Evolutionary conservation across 2,888 invertebrate species (phyloP).

Genomic region (Maniola hyperantus): DNA sequence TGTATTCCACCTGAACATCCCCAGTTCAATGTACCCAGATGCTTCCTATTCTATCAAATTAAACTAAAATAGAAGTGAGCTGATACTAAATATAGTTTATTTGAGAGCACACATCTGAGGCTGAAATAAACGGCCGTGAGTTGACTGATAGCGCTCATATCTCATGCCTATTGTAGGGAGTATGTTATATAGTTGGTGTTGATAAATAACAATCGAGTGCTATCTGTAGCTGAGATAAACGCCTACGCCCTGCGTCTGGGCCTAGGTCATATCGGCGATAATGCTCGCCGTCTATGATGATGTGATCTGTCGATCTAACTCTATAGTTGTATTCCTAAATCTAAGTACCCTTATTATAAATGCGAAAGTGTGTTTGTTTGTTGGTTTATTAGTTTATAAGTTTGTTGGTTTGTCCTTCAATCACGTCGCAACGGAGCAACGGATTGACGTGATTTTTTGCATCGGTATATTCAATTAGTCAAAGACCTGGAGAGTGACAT

Average conservation of each 20-base stretch:
- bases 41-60: background rate
- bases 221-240: background rate
- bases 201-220: background rate
- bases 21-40: slow-evolving; percentile 9
- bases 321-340: too few relatives aligned
- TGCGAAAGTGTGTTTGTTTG: too few relatives aligned
- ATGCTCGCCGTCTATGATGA: background rate
- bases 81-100: background rate
- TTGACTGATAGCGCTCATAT: background rate
- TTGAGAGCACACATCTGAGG: background rate
- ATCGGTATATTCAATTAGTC: too few relatives aligned
- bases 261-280: background rate
- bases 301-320: too few relatives aligned
- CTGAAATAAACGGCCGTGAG: background rate
- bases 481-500: too few relatives aligned
- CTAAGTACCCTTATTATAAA: too few relatives aligned
- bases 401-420: too few relatives aligned
- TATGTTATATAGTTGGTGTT: background rate
- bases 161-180: background rate
- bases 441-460: too few relatives aligned
- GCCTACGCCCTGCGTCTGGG: background rate
- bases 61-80: background rate
- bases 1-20: background rate
- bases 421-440: too few relatives aligned
- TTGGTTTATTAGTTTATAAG: too few relatives aligned